A percentile compares a stretch with the other conserved stretches of the same genome.
These are phyloP conservation scores for Cataglyphis hispanica DNA, from an alignment of 1,140 invertebrate genomes.

Conservation along the genomic window DNA sequence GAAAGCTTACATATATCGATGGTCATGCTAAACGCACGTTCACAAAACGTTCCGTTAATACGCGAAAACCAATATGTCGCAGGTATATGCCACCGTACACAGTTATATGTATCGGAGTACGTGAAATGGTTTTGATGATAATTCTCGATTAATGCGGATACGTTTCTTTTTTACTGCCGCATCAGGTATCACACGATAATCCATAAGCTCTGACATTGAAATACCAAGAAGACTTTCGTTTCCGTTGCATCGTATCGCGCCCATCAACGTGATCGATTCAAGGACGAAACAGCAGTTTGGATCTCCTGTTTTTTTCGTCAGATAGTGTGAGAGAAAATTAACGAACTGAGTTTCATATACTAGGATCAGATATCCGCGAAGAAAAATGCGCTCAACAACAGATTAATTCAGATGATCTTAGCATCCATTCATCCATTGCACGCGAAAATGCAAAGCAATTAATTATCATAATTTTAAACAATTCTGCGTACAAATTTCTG, in stretches of 20 bases:
- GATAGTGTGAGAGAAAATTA: conserved; percentile 58
- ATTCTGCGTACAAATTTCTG: not conserved
- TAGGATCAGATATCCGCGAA: conserved; percentile 22
- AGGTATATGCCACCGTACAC: too few relatives aligned
- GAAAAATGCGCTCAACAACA: conserved; percentile 29
- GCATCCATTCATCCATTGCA: not conserved
- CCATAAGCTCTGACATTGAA: conserved; percentile 34
- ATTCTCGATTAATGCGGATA: conserved; percentile 38
- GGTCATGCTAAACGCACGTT: not conserved
- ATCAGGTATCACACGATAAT: conserved; percentile 38
- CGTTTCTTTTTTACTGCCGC: conserved; percentile 3
- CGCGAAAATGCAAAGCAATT: not conserved
- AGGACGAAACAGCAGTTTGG: conserved; percentile 34
- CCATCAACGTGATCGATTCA: conserved; percentile 62
- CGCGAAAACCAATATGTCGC: conserved; percentile 6
- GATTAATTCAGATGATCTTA: conserved; percentile 31
- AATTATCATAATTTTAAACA: not conserved
- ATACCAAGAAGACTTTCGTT: conserved; percentile 47
- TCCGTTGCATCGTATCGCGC: conserved; percentile 51
- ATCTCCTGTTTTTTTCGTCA: conserved; percentile 26
- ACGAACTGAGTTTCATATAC: conserved; percentile 2
- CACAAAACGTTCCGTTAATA: not conserved
- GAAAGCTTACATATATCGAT: not conserved
- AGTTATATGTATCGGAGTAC: conserved; percentile 19
- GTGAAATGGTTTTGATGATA: conserved; percentile 40